Base-by-base conservation (phyloP, 2,888 invertebrate genomes). In the Oligia latruncula region DNA sequence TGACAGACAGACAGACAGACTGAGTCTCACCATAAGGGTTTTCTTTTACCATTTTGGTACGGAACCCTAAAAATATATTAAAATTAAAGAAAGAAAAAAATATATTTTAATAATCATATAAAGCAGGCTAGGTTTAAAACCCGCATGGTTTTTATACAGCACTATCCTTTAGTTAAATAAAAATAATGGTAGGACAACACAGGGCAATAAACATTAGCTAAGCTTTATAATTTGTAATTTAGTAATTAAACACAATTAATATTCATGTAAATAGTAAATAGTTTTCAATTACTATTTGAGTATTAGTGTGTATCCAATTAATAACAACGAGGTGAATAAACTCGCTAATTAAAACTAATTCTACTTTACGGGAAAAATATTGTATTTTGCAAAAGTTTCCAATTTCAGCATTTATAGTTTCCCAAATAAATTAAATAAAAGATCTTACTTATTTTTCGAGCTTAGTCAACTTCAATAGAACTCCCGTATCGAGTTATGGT, bases 241-340 rank as follows among this genome's bases (percentile, higher is more conserved):
- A 49, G 29, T 60, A 67, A 67, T 15, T 15, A 13, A 67, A 67
- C 5, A 52, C 17, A 43, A 62, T 52, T 43, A 62, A 62, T 43
- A 62, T 52, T 68, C 1, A 68, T 62, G 29, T 43, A 52, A 78
- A 60, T 68, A 6, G 29, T 43, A 52, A 78, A 60, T 68, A 6
- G 5, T 49, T 6, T 67, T 68, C 23, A 8, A 62, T 78, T 29
- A n/a, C 17, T 49, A 77, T 49, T 77, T n/a, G 6, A 55, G 52
- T 52, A 17, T 29, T 74, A 8, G 9, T 76, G 23, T 40, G n/a
- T 52, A 67, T 64, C 52, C 35, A 58, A 35, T 77, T 35, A 23
- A n/a, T 46, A 15, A 58, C 20, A 15, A 23, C 4, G 20, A 23
- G 62, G 0, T 64, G 6, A 64, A 11, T 43, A 23, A 35, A 52